Conservation (phyloP, 2,113 vertebrate species). For the Syngnathus scovelli region DNA sequence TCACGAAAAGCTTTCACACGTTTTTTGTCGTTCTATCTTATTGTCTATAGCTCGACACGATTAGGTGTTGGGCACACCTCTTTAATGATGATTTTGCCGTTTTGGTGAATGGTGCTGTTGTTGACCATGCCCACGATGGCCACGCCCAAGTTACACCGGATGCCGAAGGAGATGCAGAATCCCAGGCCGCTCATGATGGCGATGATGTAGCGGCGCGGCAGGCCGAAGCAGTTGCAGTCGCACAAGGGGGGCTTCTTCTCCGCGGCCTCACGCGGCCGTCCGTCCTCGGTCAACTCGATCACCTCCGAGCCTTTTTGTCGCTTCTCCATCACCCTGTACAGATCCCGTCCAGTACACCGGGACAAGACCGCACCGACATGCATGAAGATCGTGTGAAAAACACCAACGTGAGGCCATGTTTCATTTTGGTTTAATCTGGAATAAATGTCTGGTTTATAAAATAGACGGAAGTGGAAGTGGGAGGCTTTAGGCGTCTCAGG, state of each 20-base stretch:
- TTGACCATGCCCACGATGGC: constrained; percentile 99
- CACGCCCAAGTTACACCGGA: constrained; percentile 97
- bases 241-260: constrained; percentile 85
- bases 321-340: constrained; percentile 84
- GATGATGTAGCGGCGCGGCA: constrained; percentile 95
- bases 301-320: constrained; percentile 83
- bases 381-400: neutral
- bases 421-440: neutral
- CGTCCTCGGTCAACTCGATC: constrained; percentile 94
- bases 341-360: neutral
- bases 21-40: neutral
- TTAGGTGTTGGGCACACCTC: constrained; percentile 74
- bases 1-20: neutral
- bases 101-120: constrained; percentile 91
- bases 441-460: neutral
- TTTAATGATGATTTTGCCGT: constrained; percentile 89
- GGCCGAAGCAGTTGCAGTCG: constrained; percentile 90
- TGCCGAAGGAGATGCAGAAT: constrained; percentile 98
- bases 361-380: neutral
- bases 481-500: neutral
- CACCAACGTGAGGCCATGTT: neutral
- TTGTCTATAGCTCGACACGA: neutral
- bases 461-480: neutral
- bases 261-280: constrained; percentile 78
- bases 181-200: constrained; percentile 97